Percentiles rank a stretch among this genome's conserved stretches.
These are phyloP conservation scores for Falco biarmicus DNA, from an alignment of 2,797 vertebrate genomes.

Conservation along the genomic window DNA sequence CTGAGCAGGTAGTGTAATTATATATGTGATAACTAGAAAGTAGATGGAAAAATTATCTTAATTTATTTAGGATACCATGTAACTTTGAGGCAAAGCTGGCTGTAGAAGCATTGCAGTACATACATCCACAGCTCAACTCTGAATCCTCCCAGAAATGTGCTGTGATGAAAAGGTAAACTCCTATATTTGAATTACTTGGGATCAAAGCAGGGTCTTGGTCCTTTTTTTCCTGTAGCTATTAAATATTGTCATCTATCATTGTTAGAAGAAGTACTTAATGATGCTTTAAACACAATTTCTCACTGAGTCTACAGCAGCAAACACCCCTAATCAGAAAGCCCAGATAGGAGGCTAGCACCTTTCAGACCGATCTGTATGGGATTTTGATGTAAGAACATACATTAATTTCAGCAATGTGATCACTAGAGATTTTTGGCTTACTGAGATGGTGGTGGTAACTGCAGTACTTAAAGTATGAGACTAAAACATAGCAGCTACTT, in stretches of 20 bases:
- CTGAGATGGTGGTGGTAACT: background rate
- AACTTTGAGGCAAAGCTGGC: background rate
- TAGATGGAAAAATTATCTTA: background rate
- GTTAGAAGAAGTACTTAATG: background rate
- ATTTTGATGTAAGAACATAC: background rate
- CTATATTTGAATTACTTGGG: background rate
- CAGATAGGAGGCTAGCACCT: background rate
- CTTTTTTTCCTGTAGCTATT: background rate
- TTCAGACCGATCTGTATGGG: background rate
- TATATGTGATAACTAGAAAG: background rate
- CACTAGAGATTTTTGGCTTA: background rate
- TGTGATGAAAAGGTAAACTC: background rate
- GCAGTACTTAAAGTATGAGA: background rate
- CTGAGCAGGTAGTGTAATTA: background rate
- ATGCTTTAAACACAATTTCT: background rate
- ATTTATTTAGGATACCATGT: background rate
- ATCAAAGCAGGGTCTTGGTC: background rate
- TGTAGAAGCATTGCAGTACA: background rate
- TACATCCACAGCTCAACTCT: background rate
- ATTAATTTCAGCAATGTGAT: background rate
- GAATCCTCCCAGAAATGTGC: background rate
- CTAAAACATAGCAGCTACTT: background rate
- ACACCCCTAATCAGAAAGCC: background rate
- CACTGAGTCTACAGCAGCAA: background rate
- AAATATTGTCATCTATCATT: slow-evolving; percentile 4